Evolutionary conservation across 2,888 invertebrate genomes (phyloP), one percentile per base, ranked within the genome.

Genomic region (Harpagoxenus sublaevis): DNA sequence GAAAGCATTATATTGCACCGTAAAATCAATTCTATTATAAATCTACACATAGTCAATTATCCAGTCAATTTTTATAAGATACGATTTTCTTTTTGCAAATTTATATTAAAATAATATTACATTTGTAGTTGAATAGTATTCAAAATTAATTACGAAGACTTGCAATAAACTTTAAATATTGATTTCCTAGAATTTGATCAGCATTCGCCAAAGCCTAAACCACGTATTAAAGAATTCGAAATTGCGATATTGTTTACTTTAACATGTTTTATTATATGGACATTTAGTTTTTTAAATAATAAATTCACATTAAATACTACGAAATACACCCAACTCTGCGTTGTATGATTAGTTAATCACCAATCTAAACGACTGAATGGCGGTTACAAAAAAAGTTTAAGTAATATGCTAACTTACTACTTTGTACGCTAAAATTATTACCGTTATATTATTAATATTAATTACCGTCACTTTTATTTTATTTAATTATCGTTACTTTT

Each of bases 191-290:
- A 62, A n/a, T 75, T 39, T 75, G 51, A 3, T n/a, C 18, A 51
- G 63, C 51, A 62, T 87, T 89, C 84, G 68, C 86, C 84, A 28
- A 88, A 84, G 79, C 79, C 84, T 89, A 23, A 23, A 23, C 23
- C 15, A 23, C 35, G 42, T 18, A 10, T 73, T 73, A 68, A 65
- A 15, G 2, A 39, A 74, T 35, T 23, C 1, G 2, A 48, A 75
- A 48, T 62, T 62, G 3, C 4, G 23, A 15, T 4, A 31, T 77
- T n/a, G 5, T 23, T 66, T 77, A 60, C 2, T 0, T 48, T 51
- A 62, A 77, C 2, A 62, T 63, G n/a, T 75, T 75, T 63, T 62
- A 75, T 62, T 48, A 75, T 15, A 51, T 39, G 51, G 15, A 51
- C 15, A 42, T 42, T 45, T 74, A 60, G 8, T 51, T 51, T 62